Base-by-base conservation (phyloP, 2,113 vertebrate genomes). In the Austrofundulus limnaeus region DNA sequence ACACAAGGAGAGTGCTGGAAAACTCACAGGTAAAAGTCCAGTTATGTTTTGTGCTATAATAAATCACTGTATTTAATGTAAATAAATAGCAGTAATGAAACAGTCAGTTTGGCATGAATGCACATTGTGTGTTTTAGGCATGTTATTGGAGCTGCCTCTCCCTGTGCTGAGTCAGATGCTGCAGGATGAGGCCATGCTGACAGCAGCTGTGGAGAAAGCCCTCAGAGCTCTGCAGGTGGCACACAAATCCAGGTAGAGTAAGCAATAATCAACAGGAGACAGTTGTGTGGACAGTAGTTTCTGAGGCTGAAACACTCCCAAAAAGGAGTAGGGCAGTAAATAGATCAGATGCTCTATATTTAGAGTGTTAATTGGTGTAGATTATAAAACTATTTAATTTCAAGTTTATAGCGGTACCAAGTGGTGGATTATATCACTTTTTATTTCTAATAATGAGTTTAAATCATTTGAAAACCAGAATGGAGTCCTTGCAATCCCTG, bases 111-210 rank as follows among this genome's bases (percentile, higher is more conserved):
- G 56, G 34, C 7, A 10, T 19, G 6, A 53, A 55, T 38, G n/a
- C n/a, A 1, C 24, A 46, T 12, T n/a, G 20, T 25, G 4, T 64
- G 48, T 80, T 45, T 72, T 72, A 94, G 93, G 93, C 2, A 94
- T 93, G 93, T 48, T 94, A 71, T 80, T 94, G 63, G 92, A 93
- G 70, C 81, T 94, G 14, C 92, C 93, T 1, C 63, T 24, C 31
- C 39, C 85, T 43, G 88, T 92, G 1, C 61, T 94, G 52, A 71
- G 24, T 41, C 87, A 89, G 88, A 90, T 93, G 85, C 54, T 93
- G 48, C 84, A 85, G 71, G 91, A 94, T 52, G 90, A 93, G 51
- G 46, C 63, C 39, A 73, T 89, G 57, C 70, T 94, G 53, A 70
- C 69, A 8, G 60, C 81, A 60, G 93, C 90, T 6, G 38, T 93